Base-by-base conservation (phyloP, 2,113 vertebrate species). In the Thymallus thymallus region DNA sequence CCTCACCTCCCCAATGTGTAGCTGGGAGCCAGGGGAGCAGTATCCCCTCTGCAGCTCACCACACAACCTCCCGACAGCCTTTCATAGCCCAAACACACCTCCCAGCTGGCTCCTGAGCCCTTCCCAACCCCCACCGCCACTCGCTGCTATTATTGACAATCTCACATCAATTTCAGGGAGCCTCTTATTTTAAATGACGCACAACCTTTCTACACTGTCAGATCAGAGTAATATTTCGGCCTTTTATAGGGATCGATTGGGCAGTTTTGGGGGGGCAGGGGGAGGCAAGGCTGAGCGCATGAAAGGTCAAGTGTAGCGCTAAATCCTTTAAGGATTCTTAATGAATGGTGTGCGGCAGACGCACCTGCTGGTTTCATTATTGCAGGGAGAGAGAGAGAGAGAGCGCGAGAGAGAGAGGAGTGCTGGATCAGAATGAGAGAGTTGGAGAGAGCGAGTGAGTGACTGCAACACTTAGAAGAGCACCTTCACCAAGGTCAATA, bases 151-250 rank as follows among this genome's bases (percentile, higher is more conserved):
- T 91, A 90, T 90, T 91, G 89, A 90, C 88, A 91, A 85, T 83
- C 81, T 85, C 82, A 85, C 88, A 83, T 90, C 90, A 91, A 90
- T 91, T 91, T 90, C 88, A 84, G 75, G 75, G 82, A 76, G 82
- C 79, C 80, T 87, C 91, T 90, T 87, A 92, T 91, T 70, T 77
- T 66, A 77, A 84, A 84, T 91, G 92, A 92, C 87, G 88, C 88
- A 80, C 91, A 91, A 92, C 89, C 92, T 93, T 93, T 92, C 87
- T 83, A 73, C 81, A 80, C 89, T 92, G 86, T 92, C 92, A 91
- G 90, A 92, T 91, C 89, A 88, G 87, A 90, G 90, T 88, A 87
- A 91, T 92, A 92, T 90, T 91, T 89, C 83, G 89, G 90, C 90
- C 89, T 92, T 91, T 93, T 84, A 90, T 86, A 80, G 68, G 85